Evolutionary conservation across 2,888 invertebrate genomes (phyloP), one percentile per base, ranked within the genome.

Genomic region (Boloria selene): DNA sequence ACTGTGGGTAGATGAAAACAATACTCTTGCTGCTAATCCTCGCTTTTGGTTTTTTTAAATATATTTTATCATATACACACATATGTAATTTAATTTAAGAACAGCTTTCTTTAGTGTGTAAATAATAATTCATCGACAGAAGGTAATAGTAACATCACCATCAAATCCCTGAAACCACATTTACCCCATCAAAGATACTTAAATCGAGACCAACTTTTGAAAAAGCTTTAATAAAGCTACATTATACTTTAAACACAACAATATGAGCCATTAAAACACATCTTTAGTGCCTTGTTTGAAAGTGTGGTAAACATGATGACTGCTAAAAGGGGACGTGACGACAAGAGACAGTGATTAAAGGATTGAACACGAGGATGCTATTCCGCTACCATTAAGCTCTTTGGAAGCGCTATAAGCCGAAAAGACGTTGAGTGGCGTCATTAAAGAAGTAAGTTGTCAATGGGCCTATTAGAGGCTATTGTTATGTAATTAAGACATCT

Each of bases 291-390:
- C 61, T 65, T 60, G 17, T 45, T 55, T n/a, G n/a, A 62, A 68
- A 55, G 31, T 62, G 17, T 61, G 16, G 44, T 59, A 58, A 52
- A 38, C 31, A 13, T 10, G 38, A 51, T 18, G 26, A 45, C 44
- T 47, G 55, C 51, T 49, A 59, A 61, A 65, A 64, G 60, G 63
- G 64, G 64, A 49, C 52, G 64, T 64, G 61, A 52, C 45, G 63
- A 67, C 60, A 69, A 70, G 68, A 70, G 70, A 69, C 67, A 67
- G 67, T 64, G 63, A 72, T 71, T 65, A 72, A 61, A 67, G 67
- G 70, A 70, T 59, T 59, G 59, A 49, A 31, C 31, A 47, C 59
- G 59, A 59, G 67, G 64, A 67, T 65, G 72, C 69, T 62, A 67
- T 70, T 70, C 61, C 61, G 61, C 61, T 50, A 60, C 67, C 69